A percentile compares a stretch with the other conserved stretches of the same genome.
phyloP scores from a whole-genome alignment of 1,140 invertebrate species.

The Drosophila pruinosa region DNA sequence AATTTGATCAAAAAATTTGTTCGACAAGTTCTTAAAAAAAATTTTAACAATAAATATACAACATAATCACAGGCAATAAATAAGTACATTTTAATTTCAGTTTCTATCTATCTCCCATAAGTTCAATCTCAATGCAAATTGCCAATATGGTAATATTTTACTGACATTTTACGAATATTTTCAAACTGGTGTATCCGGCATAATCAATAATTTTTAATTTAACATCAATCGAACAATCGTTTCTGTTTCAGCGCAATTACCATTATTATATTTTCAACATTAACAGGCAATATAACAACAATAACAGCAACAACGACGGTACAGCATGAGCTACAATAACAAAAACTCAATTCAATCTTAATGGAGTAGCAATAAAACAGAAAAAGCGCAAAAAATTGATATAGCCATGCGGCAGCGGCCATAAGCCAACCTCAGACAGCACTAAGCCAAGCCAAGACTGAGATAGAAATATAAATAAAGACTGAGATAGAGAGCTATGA shows the following conservation, averaged over 20 bases:
- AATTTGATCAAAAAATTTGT: too few species aligned
- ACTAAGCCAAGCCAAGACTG: not conserved
- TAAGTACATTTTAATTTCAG: not conserved
- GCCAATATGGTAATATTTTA: not conserved
- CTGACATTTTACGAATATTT: slow-evolving; percentile 37
- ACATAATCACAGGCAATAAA: not conserved
- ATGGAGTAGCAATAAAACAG: slow-evolving; percentile 80
- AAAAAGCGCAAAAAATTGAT: slow-evolving; percentile 74
- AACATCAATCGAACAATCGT: slow-evolving; percentile 79
- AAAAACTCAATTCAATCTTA: slow-evolving; percentile 79
- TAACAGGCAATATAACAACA: slow-evolving; percentile 56
- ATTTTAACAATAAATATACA: not conserved
- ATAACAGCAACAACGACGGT: slow-evolving; percentile 16
- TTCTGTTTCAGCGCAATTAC: slow-evolving; percentile 76
- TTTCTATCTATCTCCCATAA: not conserved
- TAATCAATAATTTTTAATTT: slow-evolving; percentile 81
- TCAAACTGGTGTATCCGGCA: slow-evolving; percentile 42
- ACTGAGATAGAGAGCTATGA: not conserved
- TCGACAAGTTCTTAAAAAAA: too few species aligned
- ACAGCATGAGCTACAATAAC: slow-evolving; percentile 28
- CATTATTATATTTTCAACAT: slow-evolving; percentile 78
- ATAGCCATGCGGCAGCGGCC: slow-evolving; percentile 43
- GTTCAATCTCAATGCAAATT: not conserved
- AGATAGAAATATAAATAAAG: not conserved
- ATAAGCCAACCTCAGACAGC: slow-evolving; percentile 22